phyloP scores from a whole-genome alignment of 2,888 invertebrate species.

The Mythimna impura region DNA sequence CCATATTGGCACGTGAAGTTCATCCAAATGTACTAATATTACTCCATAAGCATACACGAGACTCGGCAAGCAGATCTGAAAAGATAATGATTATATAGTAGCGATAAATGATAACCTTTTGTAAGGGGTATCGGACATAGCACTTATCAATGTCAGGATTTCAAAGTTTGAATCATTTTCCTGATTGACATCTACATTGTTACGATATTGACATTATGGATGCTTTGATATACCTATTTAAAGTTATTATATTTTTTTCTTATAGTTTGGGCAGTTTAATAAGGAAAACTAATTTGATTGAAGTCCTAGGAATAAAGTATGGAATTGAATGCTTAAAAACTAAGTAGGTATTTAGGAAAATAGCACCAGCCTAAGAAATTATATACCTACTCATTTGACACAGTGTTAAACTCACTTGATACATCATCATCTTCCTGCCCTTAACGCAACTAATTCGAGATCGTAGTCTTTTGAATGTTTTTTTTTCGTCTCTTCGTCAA shows the following conservation, averaged over 20 bases:
- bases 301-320: neutral
- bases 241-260: neutral
- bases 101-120: slow-evolving; percentile 31
- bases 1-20: slow-evolving; percentile 80
- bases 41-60: slow-evolving; percentile 85
- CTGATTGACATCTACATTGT: neutral
- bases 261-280: too few relatives aligned
- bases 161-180: slow-evolving; percentile 13
- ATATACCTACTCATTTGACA: too few relatives aligned
- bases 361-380: too few relatives aligned
- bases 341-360: too few relatives aligned
- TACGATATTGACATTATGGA: neutral
- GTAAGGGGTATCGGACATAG: slow-evolving; percentile 26
- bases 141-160: slow-evolving; percentile 30
- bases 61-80: slow-evolving; percentile 84
- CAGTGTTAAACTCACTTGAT: too few relatives aligned
- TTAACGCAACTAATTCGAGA: too few relatives aligned
- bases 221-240: neutral
- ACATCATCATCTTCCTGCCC: too few relatives aligned
- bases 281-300: neutral
- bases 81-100: slow-evolving; percentile 42
- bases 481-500: too few relatives aligned
- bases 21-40: slow-evolving; percentile 78
- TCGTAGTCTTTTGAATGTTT: too few relatives aligned
- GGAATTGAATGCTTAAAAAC: neutral